Base-by-base conservation (phyloP, 2,113 vertebrate species). In the Rhabdornis inornatus region DNA sequence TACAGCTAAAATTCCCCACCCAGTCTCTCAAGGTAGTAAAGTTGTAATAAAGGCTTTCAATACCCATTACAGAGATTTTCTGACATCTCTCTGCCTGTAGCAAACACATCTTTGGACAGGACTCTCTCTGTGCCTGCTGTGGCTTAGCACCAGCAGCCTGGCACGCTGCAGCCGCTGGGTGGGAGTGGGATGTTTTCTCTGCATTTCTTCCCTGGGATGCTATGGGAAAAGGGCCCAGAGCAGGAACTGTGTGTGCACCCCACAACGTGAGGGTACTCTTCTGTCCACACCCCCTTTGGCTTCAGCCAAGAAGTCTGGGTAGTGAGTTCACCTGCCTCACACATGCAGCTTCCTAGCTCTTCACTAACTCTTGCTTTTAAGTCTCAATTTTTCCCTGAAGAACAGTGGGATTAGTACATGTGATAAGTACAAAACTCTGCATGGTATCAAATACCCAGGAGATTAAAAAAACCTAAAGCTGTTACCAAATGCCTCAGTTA, bases 101-200 rank as follows among this genome's bases (percentile, higher is more conserved):
- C 52, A 90, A 63, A n/a, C 4, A 7, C 8, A 17, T 33, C 17
- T 76, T 81, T 55, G 44, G 70, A 19, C 31, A 47, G 15, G 31
- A 23, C 25, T 61, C 24, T 56, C 0, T 5, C 39, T 76, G 39
- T 76, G 53, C n/a, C 35, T 35, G 35, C 55, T 63, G 47, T 77
- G 35, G 8, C 55, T 55, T 31, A 31, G 61, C n/a, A 55, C 21
- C 55, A 55, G 55, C 55, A 76, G 40, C 27, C 40, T 25, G 27
- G 53, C 33, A 68, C 0, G 0, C 5, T 75, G 40, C 63, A 63
- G 71, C 17, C 52, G n/a, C 30, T 21, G n/a, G 66, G 5, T 87
- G 22, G 19, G 56, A 81, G 30, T 39, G 64, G 42, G 24, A 25
- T 57, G 20, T 66, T 40, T 87, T 57, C 21, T 64, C n/a, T 57